Evolutionary conservation across 2,888 invertebrate genomes (phyloP).

Genomic region (Eumerus sabulonum): DNA sequence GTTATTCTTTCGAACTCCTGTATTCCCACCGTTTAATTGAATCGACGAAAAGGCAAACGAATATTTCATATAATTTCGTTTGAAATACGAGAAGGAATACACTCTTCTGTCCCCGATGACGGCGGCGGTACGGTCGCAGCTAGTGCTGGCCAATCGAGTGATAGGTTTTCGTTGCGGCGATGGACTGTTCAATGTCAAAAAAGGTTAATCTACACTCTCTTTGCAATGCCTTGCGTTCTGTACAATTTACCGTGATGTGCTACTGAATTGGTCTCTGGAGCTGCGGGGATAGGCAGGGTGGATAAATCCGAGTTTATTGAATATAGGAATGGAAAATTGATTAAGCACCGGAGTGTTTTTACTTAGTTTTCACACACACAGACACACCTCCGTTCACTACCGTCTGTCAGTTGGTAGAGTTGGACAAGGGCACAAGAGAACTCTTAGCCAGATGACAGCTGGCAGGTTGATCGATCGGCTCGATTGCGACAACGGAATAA

Average conservation of each 20-base stretch:
- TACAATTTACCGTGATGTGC: conserved; percentile 16
- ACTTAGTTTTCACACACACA: conserved; percentile 12
- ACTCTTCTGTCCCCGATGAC: conserved; percentile 5
- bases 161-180: too few species aligned
- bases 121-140: conserved; percentile 12
- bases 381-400: conserved; percentile 7
- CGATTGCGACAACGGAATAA: background rate
- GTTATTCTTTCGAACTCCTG: background rate
- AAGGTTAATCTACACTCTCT: conserved; percentile 75
- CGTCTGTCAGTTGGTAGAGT: background rate
- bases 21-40: too few species aligned
- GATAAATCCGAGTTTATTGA: too few species aligned
- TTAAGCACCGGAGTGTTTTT: too few species aligned
- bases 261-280: background rate
- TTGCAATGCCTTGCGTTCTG: conserved; percentile 41
- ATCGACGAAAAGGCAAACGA: conserved; percentile 2
- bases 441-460: conserved; percentile 7
- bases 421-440: conserved; percentile 7
- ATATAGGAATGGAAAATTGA: too few species aligned
- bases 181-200: conserved; percentile 77
- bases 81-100: conserved; percentile 6
- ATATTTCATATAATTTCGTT: background rate
- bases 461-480: background rate
- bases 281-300: background rate
- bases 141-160: conserved; percentile 5